phyloP scores from a whole-genome alignment of 2,888 invertebrate genomes.

The Phasia obesa region DNA sequence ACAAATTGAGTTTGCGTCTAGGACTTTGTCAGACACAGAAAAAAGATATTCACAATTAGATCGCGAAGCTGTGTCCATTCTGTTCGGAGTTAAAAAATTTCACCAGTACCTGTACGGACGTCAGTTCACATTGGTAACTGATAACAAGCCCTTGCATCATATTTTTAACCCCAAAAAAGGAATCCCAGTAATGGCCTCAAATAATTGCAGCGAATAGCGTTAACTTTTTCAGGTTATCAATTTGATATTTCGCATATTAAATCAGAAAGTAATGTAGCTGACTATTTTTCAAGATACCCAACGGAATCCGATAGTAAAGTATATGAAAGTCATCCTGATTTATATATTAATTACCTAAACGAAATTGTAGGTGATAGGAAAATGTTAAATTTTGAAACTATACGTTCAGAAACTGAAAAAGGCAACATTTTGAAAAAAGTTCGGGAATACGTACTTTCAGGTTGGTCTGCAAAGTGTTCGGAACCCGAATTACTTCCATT shows the following conservation, averaged over 20 bases:
- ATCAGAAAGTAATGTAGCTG: too few relatives aligned
- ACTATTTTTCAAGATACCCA: slow-evolving; percentile 50
- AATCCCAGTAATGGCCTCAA: slow-evolving; percentile 35
- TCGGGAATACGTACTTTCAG: too few relatives aligned
- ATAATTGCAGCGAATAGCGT: too few relatives aligned
- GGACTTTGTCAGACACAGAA: slow-evolving; percentile 74
- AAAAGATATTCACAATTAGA: slow-evolving; percentile 75
- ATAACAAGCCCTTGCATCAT: slow-evolving; percentile 35
- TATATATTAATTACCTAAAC: too few relatives aligned
- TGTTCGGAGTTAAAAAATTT: slow-evolving; percentile 79
- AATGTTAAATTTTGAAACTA: too few relatives aligned
- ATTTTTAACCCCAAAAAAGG: slow-evolving; percentile 57
- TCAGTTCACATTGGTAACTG: slow-evolving; percentile 52
- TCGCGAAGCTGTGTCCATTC: slow-evolving; percentile 75
- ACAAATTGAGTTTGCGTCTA: slow-evolving; percentile 78
- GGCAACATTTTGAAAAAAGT: too few relatives aligned
- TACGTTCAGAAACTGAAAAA: too few relatives aligned
- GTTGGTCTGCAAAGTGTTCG: background rate
- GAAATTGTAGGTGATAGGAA: too few relatives aligned
- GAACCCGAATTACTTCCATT: slow-evolving; percentile 42
- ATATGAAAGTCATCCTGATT: background rate
- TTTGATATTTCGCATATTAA: too few relatives aligned
- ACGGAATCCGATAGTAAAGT: background rate
- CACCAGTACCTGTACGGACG: slow-evolving; percentile 43
- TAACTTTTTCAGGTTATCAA: too few relatives aligned